These are phyloP conservation scores for Pterostichus niger DNA, from an alignment of 2,888 invertebrate species.

Conservation along the genomic window DNA sequence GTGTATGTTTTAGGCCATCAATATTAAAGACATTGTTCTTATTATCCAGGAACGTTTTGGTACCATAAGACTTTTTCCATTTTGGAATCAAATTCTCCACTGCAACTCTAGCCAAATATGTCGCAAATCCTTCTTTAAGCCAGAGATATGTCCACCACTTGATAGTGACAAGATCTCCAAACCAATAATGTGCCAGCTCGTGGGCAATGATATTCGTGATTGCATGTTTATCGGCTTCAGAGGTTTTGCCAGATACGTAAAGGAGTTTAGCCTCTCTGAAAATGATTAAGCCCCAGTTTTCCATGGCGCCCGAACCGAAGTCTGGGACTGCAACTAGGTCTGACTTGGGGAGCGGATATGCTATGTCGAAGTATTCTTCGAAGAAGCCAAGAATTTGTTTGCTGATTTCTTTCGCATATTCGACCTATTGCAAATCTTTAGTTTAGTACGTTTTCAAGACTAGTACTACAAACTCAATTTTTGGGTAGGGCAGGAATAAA, in stretches of 20 bases:
- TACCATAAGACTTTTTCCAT: too few relatives aligned
- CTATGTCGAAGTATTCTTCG: conserved; percentile 85
- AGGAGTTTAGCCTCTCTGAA: conserved; percentile 87
- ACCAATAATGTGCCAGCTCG: conserved; percentile 85
- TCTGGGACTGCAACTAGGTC: conserved; percentile 92
- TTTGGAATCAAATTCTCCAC: too few relatives aligned
- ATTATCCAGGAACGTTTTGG: too few relatives aligned
- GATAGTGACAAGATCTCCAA: conserved; percentile 91
- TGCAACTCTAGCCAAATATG: too few relatives aligned
- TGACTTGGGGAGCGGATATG: conserved; percentile 87
- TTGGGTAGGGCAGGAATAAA: too few relatives aligned
- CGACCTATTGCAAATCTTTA: too few relatives aligned
- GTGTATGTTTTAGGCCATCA: too few relatives aligned
- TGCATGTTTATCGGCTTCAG: conserved; percentile 81
- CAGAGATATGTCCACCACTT: conserved; percentile 91
- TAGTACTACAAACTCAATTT: too few relatives aligned
- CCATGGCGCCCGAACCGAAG: conserved; percentile 88
- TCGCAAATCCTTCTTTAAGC: conserved; percentile 88
- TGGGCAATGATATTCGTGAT: conserved; percentile 81
- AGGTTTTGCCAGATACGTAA: conserved; percentile 82
- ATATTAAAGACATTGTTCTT: too few relatives aligned
- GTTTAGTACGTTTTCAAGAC: too few relatives aligned
- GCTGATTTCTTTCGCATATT: conserved; percentile 79
- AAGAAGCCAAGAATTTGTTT: conserved; percentile 87
- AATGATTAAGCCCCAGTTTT: conserved; percentile 90